These are phyloP conservation scores for Spheniscus humboldti DNA, from an alignment of 2,797 vertebrate species.

Conservation along the genomic window DNA sequence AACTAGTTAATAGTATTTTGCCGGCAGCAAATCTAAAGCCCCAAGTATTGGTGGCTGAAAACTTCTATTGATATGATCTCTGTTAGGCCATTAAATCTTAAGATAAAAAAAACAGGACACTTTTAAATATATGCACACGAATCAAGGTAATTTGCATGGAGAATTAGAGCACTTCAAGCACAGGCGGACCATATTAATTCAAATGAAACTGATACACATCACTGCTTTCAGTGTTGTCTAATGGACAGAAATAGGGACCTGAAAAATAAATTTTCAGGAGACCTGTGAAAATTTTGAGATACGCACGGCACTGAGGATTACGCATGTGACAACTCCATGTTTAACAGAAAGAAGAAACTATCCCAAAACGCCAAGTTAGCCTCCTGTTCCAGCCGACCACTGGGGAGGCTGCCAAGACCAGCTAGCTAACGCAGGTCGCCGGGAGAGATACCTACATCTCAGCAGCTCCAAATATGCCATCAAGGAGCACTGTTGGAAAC, in stretches of 20 bases:
- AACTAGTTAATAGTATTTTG: not conserved
- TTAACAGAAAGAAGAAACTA: not conserved
- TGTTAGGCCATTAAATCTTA: not conserved
- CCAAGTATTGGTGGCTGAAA: not conserved
- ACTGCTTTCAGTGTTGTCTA: not conserved
- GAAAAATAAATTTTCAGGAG: not conserved
- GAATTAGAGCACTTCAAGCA: not conserved
- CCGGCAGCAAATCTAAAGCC: not conserved
- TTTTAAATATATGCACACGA: not conserved
- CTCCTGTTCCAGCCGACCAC: not conserved
- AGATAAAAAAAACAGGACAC: not conserved
- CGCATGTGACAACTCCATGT: rapidly evolving
- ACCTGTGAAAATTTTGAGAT: not conserved
- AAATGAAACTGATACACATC: not conserved
- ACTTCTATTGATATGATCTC: not conserved
- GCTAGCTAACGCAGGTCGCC: rapidly evolving
- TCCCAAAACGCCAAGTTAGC: not conserved
- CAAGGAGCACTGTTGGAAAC: not conserved
- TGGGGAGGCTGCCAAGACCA: not conserved
- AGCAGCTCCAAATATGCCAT: not conserved
- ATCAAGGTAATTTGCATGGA: not conserved
- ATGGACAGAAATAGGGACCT: not conserved
- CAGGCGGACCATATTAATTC: not conserved
- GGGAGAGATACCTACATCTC: not conserved
- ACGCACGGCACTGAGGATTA: not conserved